Evolutionary conservation across 2,113 vertebrate genomes (phyloP).

Genomic region (Corythaeola cristata): DNA sequence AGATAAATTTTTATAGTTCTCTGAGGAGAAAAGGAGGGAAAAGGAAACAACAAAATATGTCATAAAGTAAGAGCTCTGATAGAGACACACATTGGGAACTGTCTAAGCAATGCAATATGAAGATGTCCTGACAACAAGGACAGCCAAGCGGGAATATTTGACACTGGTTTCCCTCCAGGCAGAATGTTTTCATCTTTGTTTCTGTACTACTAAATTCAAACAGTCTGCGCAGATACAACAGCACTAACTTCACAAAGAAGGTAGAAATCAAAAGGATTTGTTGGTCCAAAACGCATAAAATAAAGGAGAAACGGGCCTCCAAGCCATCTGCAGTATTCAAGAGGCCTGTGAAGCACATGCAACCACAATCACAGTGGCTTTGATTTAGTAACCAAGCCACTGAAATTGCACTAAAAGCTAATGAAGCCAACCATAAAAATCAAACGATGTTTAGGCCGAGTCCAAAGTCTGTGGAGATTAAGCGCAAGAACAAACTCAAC

Average conservation of each 20-base stretch:
- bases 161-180: conserved; percentile 22
- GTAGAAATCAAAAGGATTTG: conserved; percentile 26
- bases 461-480: conserved; percentile 12
- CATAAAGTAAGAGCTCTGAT: neutral
- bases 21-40: neutral
- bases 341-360: conserved; percentile 27
- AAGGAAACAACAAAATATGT: neutral
- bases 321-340: neutral
- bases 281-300: conserved; percentile 22
- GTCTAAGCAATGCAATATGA: neutral
- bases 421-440: conserved; percentile 47
- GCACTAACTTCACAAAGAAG: conserved; percentile 31
- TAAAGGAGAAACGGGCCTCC: neutral
- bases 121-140: neutral
- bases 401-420: conserved; percentile 37
- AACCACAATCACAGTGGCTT: conserved; percentile 22
- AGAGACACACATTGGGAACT: neutral
- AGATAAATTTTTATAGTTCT: neutral
- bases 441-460: conserved; percentile 7
- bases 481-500: neutral
- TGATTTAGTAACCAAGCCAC: conserved; percentile 43
- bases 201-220: conserved; percentile 47
- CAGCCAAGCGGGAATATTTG: neutral
- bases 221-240: conserved; percentile 2
- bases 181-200: conserved; percentile 27